Percentiles rank a stretch among this genome's conserved stretches.
These are phyloP conservation scores for Litocranius walleri DNA, from an alignment of 2,113 vertebrate species.

Conservation along the genomic window DNA sequence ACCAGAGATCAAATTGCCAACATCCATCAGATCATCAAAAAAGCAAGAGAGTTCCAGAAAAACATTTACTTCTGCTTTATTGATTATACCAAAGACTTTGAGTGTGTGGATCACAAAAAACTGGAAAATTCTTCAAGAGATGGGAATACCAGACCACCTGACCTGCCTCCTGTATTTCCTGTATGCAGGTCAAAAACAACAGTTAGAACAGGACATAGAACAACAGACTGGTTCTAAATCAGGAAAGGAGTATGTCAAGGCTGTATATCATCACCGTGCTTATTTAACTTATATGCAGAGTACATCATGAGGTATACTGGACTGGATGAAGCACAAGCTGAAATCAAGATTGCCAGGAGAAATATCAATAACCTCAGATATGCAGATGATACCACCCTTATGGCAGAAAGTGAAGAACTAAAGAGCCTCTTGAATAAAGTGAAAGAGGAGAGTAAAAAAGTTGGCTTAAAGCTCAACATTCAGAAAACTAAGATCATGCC, in stretches of 20 bases:
- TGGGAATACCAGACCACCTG: neutral
- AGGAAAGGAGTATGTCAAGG: neutral
- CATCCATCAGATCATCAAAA: fast-evolving
- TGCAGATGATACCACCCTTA: neutral
- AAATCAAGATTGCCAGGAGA: neutral
- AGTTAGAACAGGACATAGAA: neutral
- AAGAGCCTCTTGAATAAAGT: neutral
- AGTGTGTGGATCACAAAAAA: neutral
- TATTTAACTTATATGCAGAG: neutral
- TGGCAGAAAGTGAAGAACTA: neutral
- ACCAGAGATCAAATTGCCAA: neutral
- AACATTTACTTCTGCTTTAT: neutral
- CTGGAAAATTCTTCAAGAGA: neutral
- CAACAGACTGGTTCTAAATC: neutral
- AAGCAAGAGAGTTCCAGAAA: neutral
- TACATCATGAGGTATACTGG: neutral
- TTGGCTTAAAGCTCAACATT: neutral
- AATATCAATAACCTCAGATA: neutral
- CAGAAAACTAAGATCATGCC: neutral
- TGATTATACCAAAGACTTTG: neutral
- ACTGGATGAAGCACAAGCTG: neutral
- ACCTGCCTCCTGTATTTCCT: neutral
- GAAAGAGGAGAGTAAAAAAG: neutral
- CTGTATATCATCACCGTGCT: neutral
- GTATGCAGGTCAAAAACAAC: neutral